Base-by-base conservation (phyloP, 2,888 invertebrate species). In the Lissonota sp. region DNA sequence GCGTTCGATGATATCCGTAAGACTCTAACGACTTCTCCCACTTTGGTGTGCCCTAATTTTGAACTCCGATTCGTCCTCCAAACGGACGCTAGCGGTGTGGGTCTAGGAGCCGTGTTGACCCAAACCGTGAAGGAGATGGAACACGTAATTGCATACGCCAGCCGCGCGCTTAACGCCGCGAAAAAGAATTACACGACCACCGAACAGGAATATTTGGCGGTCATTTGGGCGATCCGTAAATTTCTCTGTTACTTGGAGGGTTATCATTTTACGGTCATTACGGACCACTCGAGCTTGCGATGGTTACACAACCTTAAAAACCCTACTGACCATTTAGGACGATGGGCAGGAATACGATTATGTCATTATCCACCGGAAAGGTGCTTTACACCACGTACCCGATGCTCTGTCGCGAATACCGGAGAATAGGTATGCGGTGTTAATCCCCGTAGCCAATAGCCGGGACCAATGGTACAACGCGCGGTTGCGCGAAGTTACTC, bases 191-290 rank as follows among this genome's bases (percentile, higher is more conserved):
- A 86, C 12, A 62, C 80, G 3, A 67, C 66, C 0, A 84, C 83
- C 1, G 85, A 86, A 72, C 72, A 60, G 39, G 88, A 88, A 39
- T 88, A 86, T 57, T 57, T 87, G 0, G 86, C 86, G 0, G 80
- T 88, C 0, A 6, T 87, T 0, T 86, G 84, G 84, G 72, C 81
- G 0, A 76, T 88, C 0, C 66, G 82, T 1, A 86, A 85, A 55
- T 88, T 84, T n/a, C n/a, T n/a, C n/a, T n/a, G n/a, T n/a, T n/a
- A n/a, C n/a, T n/a, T n/a, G n/a, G n/a, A n/a, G n/a, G 88, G 87
- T 0, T 69, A 77, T 5, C 64, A 72, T 1, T 89, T 89, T 55
- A 84, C 62, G 1, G 87, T 88, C 0, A 79, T 88, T 0, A 89
- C 86, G 0, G 87, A 88, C 37, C 88, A 88, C n/a, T 44, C 64